Percentiles rank a stretch among this genome's conserved stretches.
These are phyloP conservation scores for Caenorhabditis zanzibari DNA, from an alignment of 2,888 invertebrate genomes.

Conservation along the genomic window DNA sequence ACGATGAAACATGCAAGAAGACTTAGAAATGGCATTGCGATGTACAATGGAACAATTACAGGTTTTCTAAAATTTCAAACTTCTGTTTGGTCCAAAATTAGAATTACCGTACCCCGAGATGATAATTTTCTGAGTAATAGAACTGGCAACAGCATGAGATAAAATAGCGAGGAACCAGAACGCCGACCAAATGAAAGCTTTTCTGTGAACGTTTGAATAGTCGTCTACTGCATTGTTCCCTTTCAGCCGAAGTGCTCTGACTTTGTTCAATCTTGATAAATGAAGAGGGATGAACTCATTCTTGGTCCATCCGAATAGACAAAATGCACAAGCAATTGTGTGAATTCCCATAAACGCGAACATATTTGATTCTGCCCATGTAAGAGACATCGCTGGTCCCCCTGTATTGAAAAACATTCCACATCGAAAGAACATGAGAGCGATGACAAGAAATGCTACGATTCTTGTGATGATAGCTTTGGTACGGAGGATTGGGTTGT, in stretches of 20 bases:
- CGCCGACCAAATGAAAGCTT: constrained; percentile 33
- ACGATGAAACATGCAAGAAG: constrained; percentile 23
- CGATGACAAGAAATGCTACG: constrained; percentile 15
- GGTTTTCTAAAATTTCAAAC: not conserved
- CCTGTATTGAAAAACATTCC: constrained; percentile 41
- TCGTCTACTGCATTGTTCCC: constrained; percentile 9
- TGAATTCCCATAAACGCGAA: constrained; percentile 49
- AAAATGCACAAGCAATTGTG: constrained; percentile 30
- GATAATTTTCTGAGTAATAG: constrained; percentile 21
- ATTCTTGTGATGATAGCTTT: constrained; percentile 26
- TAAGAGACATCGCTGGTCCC: constrained; percentile 24
- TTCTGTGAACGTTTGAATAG: constrained; percentile 17
- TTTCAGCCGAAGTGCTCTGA: constrained; percentile 17
- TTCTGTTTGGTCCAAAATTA: not conserved
- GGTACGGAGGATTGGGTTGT: constrained; percentile 1
- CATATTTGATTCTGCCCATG: constrained; percentile 49
- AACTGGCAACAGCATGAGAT: constrained; percentile 17
- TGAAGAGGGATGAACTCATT: constrained; percentile 21
- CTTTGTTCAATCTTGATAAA: constrained; percentile 18
- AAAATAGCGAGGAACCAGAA: constrained; percentile 24
- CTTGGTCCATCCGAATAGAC: constrained; percentile 43
- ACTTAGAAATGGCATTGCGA: constrained; percentile 32
- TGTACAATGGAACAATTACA: not conserved
- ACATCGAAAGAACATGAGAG: constrained; percentile 31
- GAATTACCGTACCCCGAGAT: constrained; percentile 5